Percentiles rank a stretch among this genome's conserved stretches.
phyloP scores from a whole-genome alignment of 2,888 invertebrate genomes.

The Rhopalosiphum nymphaeae region DNA sequence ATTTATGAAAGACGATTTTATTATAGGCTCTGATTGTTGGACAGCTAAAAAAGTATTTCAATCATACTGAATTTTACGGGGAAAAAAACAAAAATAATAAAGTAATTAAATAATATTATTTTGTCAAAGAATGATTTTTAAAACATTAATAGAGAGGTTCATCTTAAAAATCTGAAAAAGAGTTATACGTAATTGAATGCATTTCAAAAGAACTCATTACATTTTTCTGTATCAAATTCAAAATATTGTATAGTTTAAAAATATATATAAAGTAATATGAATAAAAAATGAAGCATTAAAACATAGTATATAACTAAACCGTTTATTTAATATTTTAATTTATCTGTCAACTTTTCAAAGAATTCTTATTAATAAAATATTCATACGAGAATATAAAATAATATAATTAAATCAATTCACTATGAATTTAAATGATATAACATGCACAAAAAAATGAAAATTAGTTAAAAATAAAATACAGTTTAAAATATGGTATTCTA shows the following conservation, averaged over 20 bases:
- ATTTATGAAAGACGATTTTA: not conserved
- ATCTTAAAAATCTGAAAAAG: not conserved
- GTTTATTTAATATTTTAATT: not conserved
- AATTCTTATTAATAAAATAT: not conserved
- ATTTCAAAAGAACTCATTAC: not conserved
- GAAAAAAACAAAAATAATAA: not conserved
- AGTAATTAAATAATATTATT: not conserved
- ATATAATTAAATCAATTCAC: not conserved
- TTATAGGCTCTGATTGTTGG: not conserved
- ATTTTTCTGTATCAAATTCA: not conserved
- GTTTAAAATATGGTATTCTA: not conserved
- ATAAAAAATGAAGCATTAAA: not conserved
- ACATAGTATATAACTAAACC: not conserved
- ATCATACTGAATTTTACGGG: not conserved
- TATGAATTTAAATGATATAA: not conserved
- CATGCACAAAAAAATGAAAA: not conserved
- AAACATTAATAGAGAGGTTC: not conserved
- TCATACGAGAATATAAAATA: not conserved
- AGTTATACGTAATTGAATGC: not conserved
- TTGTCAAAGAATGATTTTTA: not conserved
- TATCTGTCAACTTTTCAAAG: not conserved
- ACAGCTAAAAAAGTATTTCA: not conserved
- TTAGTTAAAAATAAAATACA: not conserved
- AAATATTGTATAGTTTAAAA: not conserved
- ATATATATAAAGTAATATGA: not conserved